Conservation (phyloP, 2,113 vertebrate genomes). For the Leptocoma aspasia region DNA sequence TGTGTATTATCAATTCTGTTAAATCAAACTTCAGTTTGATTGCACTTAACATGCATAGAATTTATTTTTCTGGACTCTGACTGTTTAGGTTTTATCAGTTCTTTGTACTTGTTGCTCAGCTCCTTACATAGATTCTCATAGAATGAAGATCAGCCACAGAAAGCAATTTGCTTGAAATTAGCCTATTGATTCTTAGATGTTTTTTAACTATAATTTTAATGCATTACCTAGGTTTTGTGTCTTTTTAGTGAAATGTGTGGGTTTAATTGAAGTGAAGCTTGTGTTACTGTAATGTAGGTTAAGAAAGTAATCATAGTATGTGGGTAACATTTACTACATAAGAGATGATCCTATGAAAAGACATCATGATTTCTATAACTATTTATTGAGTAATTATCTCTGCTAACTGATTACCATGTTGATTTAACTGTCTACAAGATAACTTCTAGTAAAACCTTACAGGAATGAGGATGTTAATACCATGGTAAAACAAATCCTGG, state of each 20-base stretch:
- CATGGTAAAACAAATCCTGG: background rate
- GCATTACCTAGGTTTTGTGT: background rate
- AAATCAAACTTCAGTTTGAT: background rate
- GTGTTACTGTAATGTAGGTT: background rate
- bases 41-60: background rate
- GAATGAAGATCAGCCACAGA: background rate
- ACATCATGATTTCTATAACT: background rate
- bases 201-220: background rate
- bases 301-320: background rate
- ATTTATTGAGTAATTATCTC: background rate
- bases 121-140: accelerated
- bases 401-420: background rate
- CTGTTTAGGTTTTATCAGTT: background rate
- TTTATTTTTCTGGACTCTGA: background rate
- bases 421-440: background rate
- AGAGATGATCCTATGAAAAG: background rate
- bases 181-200: background rate
- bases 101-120: background rate
- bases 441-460: background rate
- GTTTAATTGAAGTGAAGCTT: background rate
- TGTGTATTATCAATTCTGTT: background rate
- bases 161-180: background rate
- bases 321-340: background rate
- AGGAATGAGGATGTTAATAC: background rate
- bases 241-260: background rate